Conservation (phyloP, 2,797 vertebrate genomes). For the Coluber constrictor region DNA sequence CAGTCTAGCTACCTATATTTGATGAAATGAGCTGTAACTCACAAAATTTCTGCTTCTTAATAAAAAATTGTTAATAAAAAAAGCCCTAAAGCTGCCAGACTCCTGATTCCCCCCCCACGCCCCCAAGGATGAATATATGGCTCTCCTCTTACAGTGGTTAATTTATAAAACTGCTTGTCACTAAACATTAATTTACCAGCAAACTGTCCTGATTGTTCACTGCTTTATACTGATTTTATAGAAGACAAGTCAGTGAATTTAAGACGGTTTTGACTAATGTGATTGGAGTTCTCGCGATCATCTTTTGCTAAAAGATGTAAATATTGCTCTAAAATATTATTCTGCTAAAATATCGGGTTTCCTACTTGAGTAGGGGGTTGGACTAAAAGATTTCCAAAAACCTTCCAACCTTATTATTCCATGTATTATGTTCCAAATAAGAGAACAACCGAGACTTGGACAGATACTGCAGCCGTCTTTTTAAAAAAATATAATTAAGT, state of each 20-base stretch:
- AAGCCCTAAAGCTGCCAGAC: not conserved
- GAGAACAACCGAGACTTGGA: not conserved
- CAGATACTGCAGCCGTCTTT: not conserved
- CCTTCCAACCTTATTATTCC: not conserved
- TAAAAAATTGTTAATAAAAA: not conserved
- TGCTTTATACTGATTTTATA: not conserved
- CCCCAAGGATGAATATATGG: not conserved
- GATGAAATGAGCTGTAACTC: not conserved
- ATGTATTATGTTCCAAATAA: not conserved
- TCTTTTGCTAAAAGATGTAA: not conserved
- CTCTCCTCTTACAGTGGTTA: not conserved
- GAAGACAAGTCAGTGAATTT: not conserved
- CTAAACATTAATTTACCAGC: not conserved
- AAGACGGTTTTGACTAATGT: not conserved
- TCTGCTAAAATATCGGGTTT: not conserved
- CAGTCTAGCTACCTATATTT: not conserved
- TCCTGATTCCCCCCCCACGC: not conserved
- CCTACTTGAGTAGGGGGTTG: not conserved
- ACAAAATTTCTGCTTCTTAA: not conserved
- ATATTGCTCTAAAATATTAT: not conserved
- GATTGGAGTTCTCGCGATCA: not conserved
- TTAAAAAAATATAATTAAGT: not conserved
- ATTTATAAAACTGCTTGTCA: not conserved
- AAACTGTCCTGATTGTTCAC: not conserved
- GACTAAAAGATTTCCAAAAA: no score